These are phyloP conservation scores for Tenthredo mesomela DNA, from an alignment of 2,888 invertebrate genomes.

Conservation along the genomic window DNA sequence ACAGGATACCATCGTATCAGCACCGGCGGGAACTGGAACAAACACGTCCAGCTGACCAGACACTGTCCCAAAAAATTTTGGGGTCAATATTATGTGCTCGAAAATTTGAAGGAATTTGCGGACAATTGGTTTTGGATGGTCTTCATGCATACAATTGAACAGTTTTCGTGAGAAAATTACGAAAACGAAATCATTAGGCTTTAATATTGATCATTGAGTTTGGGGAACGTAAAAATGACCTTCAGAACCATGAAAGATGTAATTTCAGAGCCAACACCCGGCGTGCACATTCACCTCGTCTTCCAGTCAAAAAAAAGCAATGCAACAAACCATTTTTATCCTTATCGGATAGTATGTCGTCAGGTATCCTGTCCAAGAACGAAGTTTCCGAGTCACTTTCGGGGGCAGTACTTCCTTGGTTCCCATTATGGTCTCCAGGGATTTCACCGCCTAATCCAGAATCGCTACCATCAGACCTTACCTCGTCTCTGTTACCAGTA, in stretches of 20 bases:
- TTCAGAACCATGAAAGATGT: not conserved
- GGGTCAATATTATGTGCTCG: not conserved
- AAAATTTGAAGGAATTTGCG: not conserved
- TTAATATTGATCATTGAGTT: not conserved
- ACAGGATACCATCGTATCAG: constrained; percentile 35
- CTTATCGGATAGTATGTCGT: constrained; percentile 74
- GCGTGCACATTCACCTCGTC: not conserved
- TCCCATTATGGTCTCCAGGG: constrained; percentile 80
- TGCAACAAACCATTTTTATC: constrained; percentile 68
- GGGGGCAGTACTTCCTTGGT: constrained; percentile 66
- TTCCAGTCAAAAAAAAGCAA: not conserved
- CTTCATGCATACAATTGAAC: not conserved
- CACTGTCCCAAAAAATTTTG: not conserved
- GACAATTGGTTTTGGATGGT: not conserved
- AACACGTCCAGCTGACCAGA: constrained; percentile 64
- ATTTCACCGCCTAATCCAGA: constrained; percentile 91
- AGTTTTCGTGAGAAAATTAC: not conserved
- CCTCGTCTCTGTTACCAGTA: constrained; percentile 72
- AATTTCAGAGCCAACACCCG: not conserved
- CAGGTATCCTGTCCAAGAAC: constrained; percentile 78
- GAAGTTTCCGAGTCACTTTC: constrained; percentile 80
- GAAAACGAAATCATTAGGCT: not conserved
- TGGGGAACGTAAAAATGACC: not conserved
- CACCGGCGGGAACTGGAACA: constrained; percentile 59
- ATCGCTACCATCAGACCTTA: constrained; percentile 90